Evolutionary conservation across 1,140 invertebrate genomes (phyloP), one percentile per base, ranked within the genome.

Genomic region (Tetraneura akinire): DNA sequence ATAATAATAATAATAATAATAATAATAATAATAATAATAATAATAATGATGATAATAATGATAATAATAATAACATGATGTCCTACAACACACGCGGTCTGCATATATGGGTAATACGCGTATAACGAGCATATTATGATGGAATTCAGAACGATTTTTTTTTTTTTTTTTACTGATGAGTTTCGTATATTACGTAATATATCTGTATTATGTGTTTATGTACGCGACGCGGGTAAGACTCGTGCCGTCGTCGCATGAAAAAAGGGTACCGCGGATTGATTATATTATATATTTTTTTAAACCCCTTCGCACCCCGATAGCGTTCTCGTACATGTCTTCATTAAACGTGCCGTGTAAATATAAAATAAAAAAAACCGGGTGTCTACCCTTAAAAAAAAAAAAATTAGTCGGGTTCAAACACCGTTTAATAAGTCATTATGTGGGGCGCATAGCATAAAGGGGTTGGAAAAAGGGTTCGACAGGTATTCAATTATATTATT

Each of bases 401-500:
- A 76, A 76, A 76, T 55, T 76, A 76, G 73, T 47, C 55, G 55
- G 73, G 73, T 76, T 76, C 23, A 60, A 76, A 76, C 73, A 60
- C 73, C 73, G 37, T 60, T 76, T 76, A 76, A 76, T 60, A 60
- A 76, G 73, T 76, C 73, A 76, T 76, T 76, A 76, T 60, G 21
- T 45, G 51, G 32, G 29, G 53, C 53, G 32, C 55, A n/a, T n/a
- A n/a, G n/a, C 45, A 32, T 14, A 60, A 76, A 57, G 73, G 73
- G 73, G 73, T 57, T 76, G 29, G 53, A 18, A 76, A 76, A 76
- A 76, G 73, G 73, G 73, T 76, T 60, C 73, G 55, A 11, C 53
- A 45, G 73, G 73, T 74, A 74, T 53, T 74, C 71, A 74, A 74
- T 60, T 57, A n/a, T n/a, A n/a, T n/a, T n/a, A 42, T 55, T 57